These are phyloP conservation scores for Emydoidea blandingii DNA, from an alignment of 2,797 vertebrate genomes.

Conservation along the genomic window DNA sequence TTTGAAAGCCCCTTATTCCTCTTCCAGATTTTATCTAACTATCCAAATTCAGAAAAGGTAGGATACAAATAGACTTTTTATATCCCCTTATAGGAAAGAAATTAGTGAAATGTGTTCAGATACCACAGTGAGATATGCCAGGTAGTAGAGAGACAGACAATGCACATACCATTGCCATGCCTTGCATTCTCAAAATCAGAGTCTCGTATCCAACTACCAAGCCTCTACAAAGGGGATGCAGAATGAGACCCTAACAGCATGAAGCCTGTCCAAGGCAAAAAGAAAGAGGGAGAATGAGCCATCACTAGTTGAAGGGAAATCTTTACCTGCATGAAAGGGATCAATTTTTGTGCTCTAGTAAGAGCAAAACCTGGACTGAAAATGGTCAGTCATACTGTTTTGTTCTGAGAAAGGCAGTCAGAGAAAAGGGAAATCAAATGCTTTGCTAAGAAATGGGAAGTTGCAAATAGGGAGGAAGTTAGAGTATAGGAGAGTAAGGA, in stretches of 20 bases:
- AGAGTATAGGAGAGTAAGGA: neutral
- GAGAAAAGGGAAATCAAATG: neutral
- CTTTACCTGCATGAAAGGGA: neutral
- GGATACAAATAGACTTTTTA: neutral
- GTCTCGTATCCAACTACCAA: neutral
- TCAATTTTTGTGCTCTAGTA: neutral
- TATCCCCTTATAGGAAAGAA: neutral
- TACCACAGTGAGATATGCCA: neutral
- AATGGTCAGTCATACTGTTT: neutral
- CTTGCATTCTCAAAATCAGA: accelerated
- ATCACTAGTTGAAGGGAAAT: neutral
- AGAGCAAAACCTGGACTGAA: neutral
- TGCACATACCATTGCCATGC: accelerated
- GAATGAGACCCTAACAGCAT: neutral
- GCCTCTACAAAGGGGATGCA: neutral
- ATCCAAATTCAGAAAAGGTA: neutral
- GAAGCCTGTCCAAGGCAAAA: neutral
- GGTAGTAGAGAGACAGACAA: neutral
- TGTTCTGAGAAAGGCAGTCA: neutral
- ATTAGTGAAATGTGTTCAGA: neutral
- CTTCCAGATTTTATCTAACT: neutral
- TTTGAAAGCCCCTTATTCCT: neutral
- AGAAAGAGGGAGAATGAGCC: neutral
- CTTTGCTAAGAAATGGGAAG: neutral
- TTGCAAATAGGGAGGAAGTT: neutral